Evolutionary conservation across 2,888 invertebrate species (phyloP).

Genomic region (Cheilosia impressa): DNA sequence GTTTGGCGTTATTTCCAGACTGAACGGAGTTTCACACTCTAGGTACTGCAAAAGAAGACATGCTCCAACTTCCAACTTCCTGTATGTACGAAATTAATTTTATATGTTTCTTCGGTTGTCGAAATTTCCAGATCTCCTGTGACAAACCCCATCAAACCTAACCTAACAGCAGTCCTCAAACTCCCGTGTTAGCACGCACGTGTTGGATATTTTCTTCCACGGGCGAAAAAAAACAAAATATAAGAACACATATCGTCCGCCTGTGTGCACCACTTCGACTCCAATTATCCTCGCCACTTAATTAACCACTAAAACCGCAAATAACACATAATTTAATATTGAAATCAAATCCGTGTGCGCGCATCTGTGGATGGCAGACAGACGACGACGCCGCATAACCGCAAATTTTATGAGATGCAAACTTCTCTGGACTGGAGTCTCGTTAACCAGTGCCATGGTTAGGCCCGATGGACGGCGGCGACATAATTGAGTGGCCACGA

Average conservation of each 20-base stretch:
- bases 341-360: slow-evolving; percentile 67
- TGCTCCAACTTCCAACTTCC: no score
- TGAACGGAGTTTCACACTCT: no score
- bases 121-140: no score
- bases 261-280: slow-evolving; percentile 46
- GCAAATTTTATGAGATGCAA: slow-evolving; percentile 67
- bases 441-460: slow-evolving; percentile 34
- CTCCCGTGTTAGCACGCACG: background rate
- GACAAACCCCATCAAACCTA: background rate
- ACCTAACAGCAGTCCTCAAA: background rate
- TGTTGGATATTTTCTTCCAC: background rate
- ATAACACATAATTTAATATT: slow-evolving; percentile 74
- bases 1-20: no score
- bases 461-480: slow-evolving; percentile 54
- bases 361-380: slow-evolving; percentile 54
- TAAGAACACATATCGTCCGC: background rate
- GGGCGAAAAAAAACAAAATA: background rate
- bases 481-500: slow-evolving; percentile 72
- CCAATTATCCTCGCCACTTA: slow-evolving; percentile 72
- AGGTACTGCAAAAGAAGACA: no score
- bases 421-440: slow-evolving; percentile 25
- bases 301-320: slow-evolving; percentile 73
- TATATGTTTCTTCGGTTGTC: no score
- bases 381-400: slow-evolving; percentile 48
- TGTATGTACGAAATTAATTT: no score